Percentiles rank a stretch among this genome's conserved stretches.
These are phyloP conservation scores for Bombylius discolor DNA, from an alignment of 2,888 invertebrate species.

Conservation along the genomic window DNA sequence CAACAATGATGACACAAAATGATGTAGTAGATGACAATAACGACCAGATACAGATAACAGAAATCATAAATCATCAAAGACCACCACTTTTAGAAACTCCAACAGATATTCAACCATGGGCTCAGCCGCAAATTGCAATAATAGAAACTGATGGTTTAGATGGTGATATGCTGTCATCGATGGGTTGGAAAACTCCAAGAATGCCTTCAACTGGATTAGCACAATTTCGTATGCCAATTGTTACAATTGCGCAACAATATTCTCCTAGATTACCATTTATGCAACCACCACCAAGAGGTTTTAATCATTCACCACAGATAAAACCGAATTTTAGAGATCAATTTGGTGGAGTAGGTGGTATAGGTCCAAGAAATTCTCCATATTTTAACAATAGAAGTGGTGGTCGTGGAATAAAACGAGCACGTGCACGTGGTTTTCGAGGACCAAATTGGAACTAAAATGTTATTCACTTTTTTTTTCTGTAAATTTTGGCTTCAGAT, in stretches of 20 bases:
- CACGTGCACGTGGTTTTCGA: conserved; percentile 29
- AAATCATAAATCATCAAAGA: conserved; percentile 13
- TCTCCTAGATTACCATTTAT: conserved; percentile 14
- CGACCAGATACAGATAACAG: neutral
- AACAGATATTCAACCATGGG: conserved; percentile 19
- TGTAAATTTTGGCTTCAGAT: neutral
- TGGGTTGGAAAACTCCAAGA: conserved; percentile 1
- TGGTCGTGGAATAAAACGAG: conserved; percentile 16
- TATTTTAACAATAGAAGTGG: conserved; percentile 14
- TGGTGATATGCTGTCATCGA: neutral
- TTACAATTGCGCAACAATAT: neutral
- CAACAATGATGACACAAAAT: neutral
- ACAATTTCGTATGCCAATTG: neutral
- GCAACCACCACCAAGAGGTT: conserved; percentile 12
- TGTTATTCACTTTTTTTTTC: neutral
- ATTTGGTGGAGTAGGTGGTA: conserved; percentile 1
- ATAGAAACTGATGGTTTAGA: neutral
- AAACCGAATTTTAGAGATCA: conserved; percentile 10
- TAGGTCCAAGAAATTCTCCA: neutral
- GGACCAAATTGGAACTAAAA: conserved; percentile 14
- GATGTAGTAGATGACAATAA: neutral
- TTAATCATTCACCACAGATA: conserved; percentile 11
- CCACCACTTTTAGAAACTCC: conserved; percentile 27
- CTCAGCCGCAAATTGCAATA: neutral
- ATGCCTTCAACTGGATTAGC: neutral